phyloP scores from a whole-genome alignment of 1,140 invertebrate species.

The Apis cerana region DNA sequence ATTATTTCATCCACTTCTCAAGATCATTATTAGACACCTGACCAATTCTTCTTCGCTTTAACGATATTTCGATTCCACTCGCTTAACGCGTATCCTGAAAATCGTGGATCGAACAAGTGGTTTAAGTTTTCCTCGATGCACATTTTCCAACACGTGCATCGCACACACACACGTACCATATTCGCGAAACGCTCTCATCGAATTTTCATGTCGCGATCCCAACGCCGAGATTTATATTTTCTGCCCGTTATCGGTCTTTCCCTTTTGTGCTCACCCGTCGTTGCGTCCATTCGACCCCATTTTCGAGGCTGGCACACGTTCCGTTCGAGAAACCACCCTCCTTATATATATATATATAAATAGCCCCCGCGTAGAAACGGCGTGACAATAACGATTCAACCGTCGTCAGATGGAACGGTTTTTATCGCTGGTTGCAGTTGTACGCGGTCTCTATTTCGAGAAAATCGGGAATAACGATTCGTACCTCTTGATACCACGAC shows the following conservation, averaged over 20 bases:
- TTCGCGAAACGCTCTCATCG: slow-evolving; percentile 43
- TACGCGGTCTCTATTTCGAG: slow-evolving; percentile 33
- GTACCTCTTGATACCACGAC: slow-evolving; percentile 17
- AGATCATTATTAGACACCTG: too few relatives aligned
- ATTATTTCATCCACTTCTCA: too few relatives aligned
- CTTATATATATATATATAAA: slow-evolving; percentile 63
- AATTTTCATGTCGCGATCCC: slow-evolving; percentile 58
- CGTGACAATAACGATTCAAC: slow-evolving; percentile 61
- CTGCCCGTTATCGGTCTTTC: slow-evolving; percentile 55
- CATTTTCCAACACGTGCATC: neutral
- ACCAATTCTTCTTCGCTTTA: too few relatives aligned
- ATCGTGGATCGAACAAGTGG: too few relatives aligned
- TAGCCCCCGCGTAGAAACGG: slow-evolving; percentile 40
- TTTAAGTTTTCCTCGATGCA: neutral
- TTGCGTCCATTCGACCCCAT: slow-evolving; percentile 52
- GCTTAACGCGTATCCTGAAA: too few relatives aligned
- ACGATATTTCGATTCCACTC: too few relatives aligned
- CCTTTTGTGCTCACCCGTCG: slow-evolving; percentile 48
- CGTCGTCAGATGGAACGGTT: slow-evolving; percentile 51
- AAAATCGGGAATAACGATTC: slow-evolving; percentile 61
- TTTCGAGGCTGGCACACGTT: slow-evolving; percentile 22
- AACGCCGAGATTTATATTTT: slow-evolving; percentile 63
- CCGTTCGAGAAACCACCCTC: slow-evolving; percentile 43
- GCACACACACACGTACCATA: neutral
- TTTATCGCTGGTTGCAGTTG: slow-evolving; percentile 53